phyloP scores from a whole-genome alignment of 2,113 vertebrate genomes.

The Notothenia rossii region DNA sequence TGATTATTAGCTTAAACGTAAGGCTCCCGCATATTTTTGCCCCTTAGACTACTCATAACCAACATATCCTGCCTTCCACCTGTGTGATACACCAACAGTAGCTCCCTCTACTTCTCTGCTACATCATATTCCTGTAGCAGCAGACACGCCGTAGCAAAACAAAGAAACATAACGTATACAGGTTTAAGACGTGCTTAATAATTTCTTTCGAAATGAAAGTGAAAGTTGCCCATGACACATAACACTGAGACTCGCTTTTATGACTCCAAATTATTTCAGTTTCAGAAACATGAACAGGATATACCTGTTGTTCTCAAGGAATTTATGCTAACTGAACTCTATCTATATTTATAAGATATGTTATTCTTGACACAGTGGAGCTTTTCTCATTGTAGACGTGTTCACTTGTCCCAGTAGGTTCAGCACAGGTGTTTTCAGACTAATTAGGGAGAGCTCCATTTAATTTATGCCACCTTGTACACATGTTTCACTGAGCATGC shows the following conservation, averaged over 20 bases:
- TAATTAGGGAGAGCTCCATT: conserved; percentile 5
- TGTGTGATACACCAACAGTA: conserved; percentile 51
- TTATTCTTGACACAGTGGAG: not conserved
- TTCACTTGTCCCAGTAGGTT: not conserved
- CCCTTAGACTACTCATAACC: not conserved
- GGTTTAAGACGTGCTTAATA: not conserved
- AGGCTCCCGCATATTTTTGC: not conserved
- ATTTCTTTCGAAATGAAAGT: not conserved
- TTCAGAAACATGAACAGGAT: not conserved
- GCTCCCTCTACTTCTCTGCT: conserved; percentile 7
- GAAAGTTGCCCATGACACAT: not conserved
- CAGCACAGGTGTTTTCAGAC: conserved; percentile 1
- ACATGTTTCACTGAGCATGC: no score
- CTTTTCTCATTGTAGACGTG: not conserved
- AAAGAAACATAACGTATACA: not conserved
- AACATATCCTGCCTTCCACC: conserved; percentile 37
- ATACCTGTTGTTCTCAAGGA: conserved; percentile 41
- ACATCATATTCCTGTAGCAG: conserved; percentile 1
- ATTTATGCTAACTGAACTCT: not conserved
- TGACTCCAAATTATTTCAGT: not conserved
- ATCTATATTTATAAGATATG: not conserved
- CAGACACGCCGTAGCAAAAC: not conserved
- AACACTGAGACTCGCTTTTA: not conserved
- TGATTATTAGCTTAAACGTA: conserved; percentile 43
- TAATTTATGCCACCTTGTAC: not conserved